These are phyloP conservation scores for Sorex fumeus DNA, from an alignment of 2,113 vertebrate genomes.

Conservation along the genomic window DNA sequence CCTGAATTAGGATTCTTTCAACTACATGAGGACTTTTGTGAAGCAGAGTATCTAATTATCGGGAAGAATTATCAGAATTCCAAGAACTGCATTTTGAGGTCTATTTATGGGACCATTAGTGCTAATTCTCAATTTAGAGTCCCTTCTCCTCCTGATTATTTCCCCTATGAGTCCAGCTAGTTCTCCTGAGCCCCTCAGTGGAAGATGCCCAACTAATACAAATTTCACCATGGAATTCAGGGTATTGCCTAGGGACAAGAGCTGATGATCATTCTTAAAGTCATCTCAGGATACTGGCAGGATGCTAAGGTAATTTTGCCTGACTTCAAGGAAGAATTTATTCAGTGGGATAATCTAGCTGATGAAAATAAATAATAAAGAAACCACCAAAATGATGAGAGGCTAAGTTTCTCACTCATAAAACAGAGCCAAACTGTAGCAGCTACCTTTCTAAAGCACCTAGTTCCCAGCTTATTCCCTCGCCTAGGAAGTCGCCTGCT, in stretches of 20 bases:
- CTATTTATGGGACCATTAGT: neutral
- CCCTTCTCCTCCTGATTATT: conserved; percentile 1
- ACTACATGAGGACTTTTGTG: conserved; percentile 28
- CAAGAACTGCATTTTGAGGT: conserved; percentile 41
- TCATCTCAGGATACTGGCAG: neutral
- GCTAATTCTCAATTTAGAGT: conserved; percentile 36
- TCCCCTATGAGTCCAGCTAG: neutral
- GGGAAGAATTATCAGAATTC: conserved; percentile 40
- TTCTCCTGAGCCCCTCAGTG: neutral
- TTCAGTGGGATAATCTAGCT: neutral
- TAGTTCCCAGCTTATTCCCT: neutral
- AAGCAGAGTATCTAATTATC: conserved; percentile 57
- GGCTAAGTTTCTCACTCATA: neutral
- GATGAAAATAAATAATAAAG: conserved; percentile 55
- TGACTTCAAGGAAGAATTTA: conserved; percentile 52
- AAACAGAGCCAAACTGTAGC: neutral
- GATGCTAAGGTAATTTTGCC: neutral
- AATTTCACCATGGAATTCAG: conserved; percentile 24
- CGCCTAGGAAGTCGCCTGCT: neutral
- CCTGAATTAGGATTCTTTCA: conserved; percentile 23
- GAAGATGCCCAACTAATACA: neutral
- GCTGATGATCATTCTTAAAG: neutral
- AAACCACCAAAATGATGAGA: neutral
- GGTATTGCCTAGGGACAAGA: neutral
- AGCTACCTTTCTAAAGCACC: neutral